These are phyloP conservation scores for Catocala nupta DNA, from an alignment of 2,888 invertebrate genomes.

Conservation along the genomic window DNA sequence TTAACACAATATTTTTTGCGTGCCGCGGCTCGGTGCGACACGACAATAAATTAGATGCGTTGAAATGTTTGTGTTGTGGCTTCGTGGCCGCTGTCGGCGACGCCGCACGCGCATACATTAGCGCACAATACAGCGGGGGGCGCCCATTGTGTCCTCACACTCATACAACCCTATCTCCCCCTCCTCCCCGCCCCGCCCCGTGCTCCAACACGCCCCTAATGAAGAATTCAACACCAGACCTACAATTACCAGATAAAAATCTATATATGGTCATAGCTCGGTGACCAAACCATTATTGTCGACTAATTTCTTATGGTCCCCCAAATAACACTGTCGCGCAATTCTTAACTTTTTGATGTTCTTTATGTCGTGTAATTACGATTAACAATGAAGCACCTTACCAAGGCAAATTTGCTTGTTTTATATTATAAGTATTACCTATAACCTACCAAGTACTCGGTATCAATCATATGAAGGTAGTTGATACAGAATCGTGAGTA, in stretches of 20 bases:
- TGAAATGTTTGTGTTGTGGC: constrained; percentile 85
- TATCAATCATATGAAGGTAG: no score
- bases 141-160: constrained; percentile 78
- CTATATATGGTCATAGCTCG: constrained; percentile 51
- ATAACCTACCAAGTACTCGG: no score
- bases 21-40: constrained; percentile 69
- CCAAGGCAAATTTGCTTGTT: not conserved
- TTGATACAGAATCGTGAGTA: no score
- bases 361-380: not conserved
- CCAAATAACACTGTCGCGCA: constrained; percentile 13
- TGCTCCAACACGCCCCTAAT: constrained; percentile 70
- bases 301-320: constrained; percentile 20
- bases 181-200: constrained; percentile 31
- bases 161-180: constrained; percentile 53
- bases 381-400: not conserved
- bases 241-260: constrained; percentile 82
- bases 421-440: no score
- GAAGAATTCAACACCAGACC: constrained; percentile 77
- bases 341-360: constrained; percentile 1
- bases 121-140: constrained; percentile 79
- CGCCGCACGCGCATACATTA: constrained; percentile 81
- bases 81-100: constrained; percentile 69
- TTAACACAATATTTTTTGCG: constrained; percentile 82
- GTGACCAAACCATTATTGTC: constrained; percentile 20
- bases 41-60: constrained; percentile 84